Evolutionary conservation across 2,888 invertebrate species (phyloP), one percentile per base, ranked within the genome.

Genomic region (Coelopa pilipes): DNA sequence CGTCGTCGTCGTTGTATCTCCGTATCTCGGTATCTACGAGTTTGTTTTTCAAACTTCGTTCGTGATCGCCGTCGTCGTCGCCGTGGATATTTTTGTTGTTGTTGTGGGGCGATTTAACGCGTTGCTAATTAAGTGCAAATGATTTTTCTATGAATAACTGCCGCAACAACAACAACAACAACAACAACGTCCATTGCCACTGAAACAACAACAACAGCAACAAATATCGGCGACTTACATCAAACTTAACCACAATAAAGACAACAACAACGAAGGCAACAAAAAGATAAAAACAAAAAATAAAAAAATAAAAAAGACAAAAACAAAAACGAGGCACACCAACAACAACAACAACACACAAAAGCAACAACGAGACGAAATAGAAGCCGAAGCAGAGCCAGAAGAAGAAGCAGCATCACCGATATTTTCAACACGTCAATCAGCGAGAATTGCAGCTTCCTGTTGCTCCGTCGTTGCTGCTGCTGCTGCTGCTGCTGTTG

Each of bases 91-190:
- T 66, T 19, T 66, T 66, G 15, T 66, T 66, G 50, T 57, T 57
- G 45, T 19, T 57, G 60, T 62, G 60, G 59, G 19, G 66, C 19
- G 21, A 66, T 50, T 34, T 63, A 59, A 45, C 45, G 63, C 24
- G 67, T 60, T 72, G 67, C 72, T 72, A 67, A 67, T 72, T 72
- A 72, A 67, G 60, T 72, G 72, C 67, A 72, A 72, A 71, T 65
- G 71, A 71, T 71, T 63, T 70, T 50, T 19, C 50, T 17, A 63
- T 46, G 50, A 63, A 63, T 49, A 55, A 47, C n/a, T 15, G 53
- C 46, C 49, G n/a, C 12, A 65, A 59, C 71, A 62, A 24, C 45
- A 63, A 24, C 34, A 12, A 15, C 11, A 60, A 60, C 24, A 60
- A 15, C 24, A 24, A 60, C 21, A 60, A 21, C 12, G 15, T 59